Conservation (phyloP, 2,888 invertebrate genomes). For the Lottia gigantea region DNA sequence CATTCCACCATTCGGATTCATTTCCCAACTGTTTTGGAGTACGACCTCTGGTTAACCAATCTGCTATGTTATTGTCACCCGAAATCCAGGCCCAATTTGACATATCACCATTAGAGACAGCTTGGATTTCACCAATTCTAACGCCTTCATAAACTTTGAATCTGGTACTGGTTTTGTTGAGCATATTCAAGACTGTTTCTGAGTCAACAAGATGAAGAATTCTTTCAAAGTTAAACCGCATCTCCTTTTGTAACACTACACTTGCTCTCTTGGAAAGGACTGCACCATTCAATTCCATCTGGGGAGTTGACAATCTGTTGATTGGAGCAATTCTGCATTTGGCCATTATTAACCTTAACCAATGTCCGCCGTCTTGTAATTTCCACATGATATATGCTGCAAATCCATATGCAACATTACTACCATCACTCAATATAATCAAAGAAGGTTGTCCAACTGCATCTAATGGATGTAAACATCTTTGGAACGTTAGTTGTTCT, state of each 20-base stretch:
- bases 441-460: conserved; percentile 13
- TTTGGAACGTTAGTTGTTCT: conserved; percentile 8
- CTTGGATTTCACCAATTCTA: conserved; percentile 19
- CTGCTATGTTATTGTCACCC: conserved; percentile 12
- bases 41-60: conserved; percentile 17
- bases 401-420: conserved; percentile 16
- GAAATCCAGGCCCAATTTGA: conserved; percentile 16
- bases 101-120: conserved; percentile 13
- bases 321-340: conserved; percentile 19
- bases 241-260: conserved; percentile 12
- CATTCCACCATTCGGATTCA: conserved; percentile 12
- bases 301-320: conserved; percentile 13
- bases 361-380: not conserved
- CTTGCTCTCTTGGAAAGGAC: conserved; percentile 14
- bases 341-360: conserved; percentile 15
- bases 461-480: conserved; percentile 11
- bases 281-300: conserved; percentile 18
- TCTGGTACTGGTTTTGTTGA: conserved; percentile 13
- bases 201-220: conserved; percentile 12
- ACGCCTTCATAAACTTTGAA: conserved; percentile 14
- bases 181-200: conserved; percentile 18
- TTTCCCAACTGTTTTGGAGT: conserved; percentile 4
- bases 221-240: conserved; percentile 5
- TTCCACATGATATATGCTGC: conserved; percentile 19
- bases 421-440: conserved; percentile 14